Base-by-base conservation (phyloP, 2,888 invertebrate species). In the Amphipoea lucens region DNA sequence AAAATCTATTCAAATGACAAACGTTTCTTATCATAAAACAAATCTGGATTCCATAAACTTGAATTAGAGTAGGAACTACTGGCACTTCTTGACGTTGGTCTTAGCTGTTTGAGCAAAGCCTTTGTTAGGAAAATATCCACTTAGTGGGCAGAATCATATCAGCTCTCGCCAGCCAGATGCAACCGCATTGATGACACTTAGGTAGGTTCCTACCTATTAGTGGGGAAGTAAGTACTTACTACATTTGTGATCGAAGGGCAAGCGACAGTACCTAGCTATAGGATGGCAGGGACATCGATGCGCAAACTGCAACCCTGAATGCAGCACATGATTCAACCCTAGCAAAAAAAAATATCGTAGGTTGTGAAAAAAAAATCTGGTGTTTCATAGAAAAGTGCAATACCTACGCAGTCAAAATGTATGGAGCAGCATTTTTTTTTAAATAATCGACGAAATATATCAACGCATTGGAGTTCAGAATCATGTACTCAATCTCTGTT, bases 71-170 rank as follows among this genome's bases (percentile, higher is more conserved):
- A 67, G 40, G 1, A 63, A 14, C 36, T 63, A 57, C 11, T 74
- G 23, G 57, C 48, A 20, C 4, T 57, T 71, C 84, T 63, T 66
- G 40, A 48, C 40, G 12, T 67, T 78, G 4, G 51, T 65, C 63
- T 45, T 9, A 81, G 69, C 54, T 71, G 29, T 82, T 72, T 40
- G 57, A 72, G 63, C 42, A 48, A 74, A 76, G 48, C 66, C 51
- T 77, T 83, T 84, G 73, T 83, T 60, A 63, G 40, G 69, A 70
- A 73, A 77, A 73, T 66, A 73, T 82, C 62, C 42, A 77, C 20
- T 73, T 71, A 71, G 69, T 77, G 29, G 12, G 5, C 51, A 67
- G 51, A 78, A 74, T 78, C 76, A n/a, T 78, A 84, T 84, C 84
- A 67, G 78, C 69, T 40, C 9, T 63, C 29, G 54, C 54, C 86